Base-by-base conservation (phyloP, 2,888 invertebrate species). In the Caenorhabditis sp. region DNA sequence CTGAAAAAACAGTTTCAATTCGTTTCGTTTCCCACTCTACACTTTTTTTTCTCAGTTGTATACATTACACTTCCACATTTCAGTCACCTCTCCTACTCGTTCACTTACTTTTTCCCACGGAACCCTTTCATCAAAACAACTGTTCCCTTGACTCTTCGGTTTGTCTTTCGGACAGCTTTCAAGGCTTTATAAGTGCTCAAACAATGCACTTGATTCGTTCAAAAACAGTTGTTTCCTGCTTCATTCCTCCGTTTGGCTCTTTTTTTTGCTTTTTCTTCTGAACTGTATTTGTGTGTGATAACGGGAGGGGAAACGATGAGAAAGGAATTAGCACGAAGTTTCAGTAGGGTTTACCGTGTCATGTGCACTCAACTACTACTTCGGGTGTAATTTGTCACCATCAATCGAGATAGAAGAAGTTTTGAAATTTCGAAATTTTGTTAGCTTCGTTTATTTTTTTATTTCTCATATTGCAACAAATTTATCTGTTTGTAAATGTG, bases 121-220 rank as follows among this genome's bases (percentile, higher is more conserved):
- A 56, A 56, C 32, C 6, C 6, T n/a, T n/a, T 2, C 40, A 40
- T 13, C 32, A 32, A 4, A 55, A 28, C 32, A 32, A 55, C 15
- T 24, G 55, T 35, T 3, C 11, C 28, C 20, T 18, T n/a, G n/a
- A n/a, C 35, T 56, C 56, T 24, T 35, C 32, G 18, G 56, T 56
- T 56, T 56, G 35, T 56, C 56, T 32, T 35, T 26, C 35, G 56
- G 56, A 35, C 35, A 35, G 32, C 35, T 56, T 56, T 35, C 56
- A 56, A 56, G 56, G 35, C 32, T 28, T 35, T 32, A 56, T 26
- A 56, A 56, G 56, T 56, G 56, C 37, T 20, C 70, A 70, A 70
- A 69, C 60, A 69, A 18, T 53, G 53, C 70, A 70, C 70, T 70
- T 70, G 53, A 61, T 61, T 44, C 47, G 20, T 71, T 62, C 13